phyloP scores from a whole-genome alignment of 2,797 vertebrate genomes.

The Pristis pectinata region DNA sequence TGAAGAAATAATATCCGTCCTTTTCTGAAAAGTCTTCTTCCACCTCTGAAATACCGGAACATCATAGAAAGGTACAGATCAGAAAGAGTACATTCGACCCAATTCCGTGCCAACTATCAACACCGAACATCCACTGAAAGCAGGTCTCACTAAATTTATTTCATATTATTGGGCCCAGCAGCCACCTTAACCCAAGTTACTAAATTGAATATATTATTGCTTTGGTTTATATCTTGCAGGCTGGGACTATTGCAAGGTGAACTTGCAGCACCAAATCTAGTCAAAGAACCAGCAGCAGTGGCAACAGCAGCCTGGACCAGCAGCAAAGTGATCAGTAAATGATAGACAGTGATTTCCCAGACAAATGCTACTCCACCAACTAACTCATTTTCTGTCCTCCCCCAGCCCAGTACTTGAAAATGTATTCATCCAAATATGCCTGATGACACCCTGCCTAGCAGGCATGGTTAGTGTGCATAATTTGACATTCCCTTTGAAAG shows the following conservation, averaged over 20 bases:
- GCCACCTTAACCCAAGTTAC: not conserved
- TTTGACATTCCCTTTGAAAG: not conserved
- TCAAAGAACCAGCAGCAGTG: not conserved
- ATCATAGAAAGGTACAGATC: not conserved
- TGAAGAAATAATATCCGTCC: not conserved
- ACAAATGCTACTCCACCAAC: not conserved
- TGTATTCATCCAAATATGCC: not conserved
- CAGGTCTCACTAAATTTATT: not conserved
- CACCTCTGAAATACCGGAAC: not conserved
- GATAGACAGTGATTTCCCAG: not conserved
- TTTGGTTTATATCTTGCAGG: not conserved
- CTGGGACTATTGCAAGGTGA: not conserved
- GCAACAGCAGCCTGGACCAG: not conserved
- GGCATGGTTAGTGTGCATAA: not conserved
- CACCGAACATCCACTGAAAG: no score
- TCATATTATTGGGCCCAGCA: not conserved
- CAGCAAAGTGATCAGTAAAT: not conserved
- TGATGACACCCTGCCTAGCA: not conserved
- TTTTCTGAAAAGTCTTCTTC: no score
- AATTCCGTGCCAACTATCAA: no score
- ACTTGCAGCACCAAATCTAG: not conserved
- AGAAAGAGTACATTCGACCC: no score
- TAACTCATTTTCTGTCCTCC: not conserved
- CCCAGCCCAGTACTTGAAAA: not conserved
- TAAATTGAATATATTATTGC: not conserved